Base-by-base conservation (phyloP, 2,113 vertebrate species). In the Sisor rabdophorus region DNA sequence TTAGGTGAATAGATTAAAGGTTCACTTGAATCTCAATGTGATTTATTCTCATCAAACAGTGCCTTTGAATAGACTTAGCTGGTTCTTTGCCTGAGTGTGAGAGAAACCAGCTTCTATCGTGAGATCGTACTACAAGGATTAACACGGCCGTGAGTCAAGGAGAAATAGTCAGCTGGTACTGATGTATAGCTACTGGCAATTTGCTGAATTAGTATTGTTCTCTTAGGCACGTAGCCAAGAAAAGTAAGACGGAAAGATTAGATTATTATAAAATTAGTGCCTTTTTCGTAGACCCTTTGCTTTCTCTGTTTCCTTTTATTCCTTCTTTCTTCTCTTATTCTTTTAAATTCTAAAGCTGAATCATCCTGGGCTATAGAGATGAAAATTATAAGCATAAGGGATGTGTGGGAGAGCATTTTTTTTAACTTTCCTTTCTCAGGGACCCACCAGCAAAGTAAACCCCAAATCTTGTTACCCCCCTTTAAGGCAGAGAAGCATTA, bases 391-490 rank as follows among this genome's bases (percentile, higher is more conserved):
- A 44, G 26, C n/a, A 5, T n/a, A 58, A 69, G 36, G 26, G 74
- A 61, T 40, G 26, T 71, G 71, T 69, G 32, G 48, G 48, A 70
- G 71, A 74, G 55, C 28, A 59, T n/a, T 13, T 55, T 76, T 70
- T 73, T 54, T 69, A 56, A 78, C 56, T 71, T 83, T 86, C 76
- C 56, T 79, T 77, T 86, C 85, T 72, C 80, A 83, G 80, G 85
- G 84, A 85, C 84, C 86, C 87, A 89, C 85, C 89, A 83, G 86
- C 87, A 89, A 84, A 91, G 56, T 83, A 91, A 90, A 91, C 90
- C 88, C 89, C 87, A 88, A 93, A 93, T 92, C 92, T 88, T 86
- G 90, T 92, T 89, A 89, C 89, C 87, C 85, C 87, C 86, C 36
- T 44, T 87, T 79, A 75, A 76, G 82, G 86, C 84, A 85, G 80